Evolutionary conservation across 2,113 vertebrate genomes (phyloP).

Genomic region (western clawed frog (Xenopus tropicalis)): UCB_Xtro_10.0 CM004443.2:198160501-198161000

Average conservation of each 20-base stretch:
- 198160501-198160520: too few species aligned
- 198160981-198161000: slow-evolving; percentile 42
- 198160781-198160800: slow-evolving; percentile 37
- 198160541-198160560: too few species aligned
- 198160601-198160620: neutral
- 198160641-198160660: neutral
- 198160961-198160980: slow-evolving; percentile 43
- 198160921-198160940: slow-evolving; percentile 20
- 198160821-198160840: slow-evolving; percentile 38
- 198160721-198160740: slow-evolving; percentile 8
- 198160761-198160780: slow-evolving; percentile 44
- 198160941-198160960: slow-evolving; percentile 25
- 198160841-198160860: slow-evolving; percentile 14
- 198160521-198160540: too few species aligned
- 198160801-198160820: slow-evolving; percentile 29
- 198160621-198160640: neutral
- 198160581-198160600: neutral
- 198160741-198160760: slow-evolving; percentile 49
- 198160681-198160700: slow-evolving; percentile 26
- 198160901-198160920: slow-evolving; percentile 38
- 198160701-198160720: slow-evolving; percentile 46
- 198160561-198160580: too few species aligned
- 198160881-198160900: slow-evolving; percentile 46
- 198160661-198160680: slow-evolving; percentile 57
- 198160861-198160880: slow-evolving; percentile 39